These are phyloP conservation scores for Sterna hirundo DNA, from an alignment of 2,113 vertebrate species.

Conservation along the genomic window DNA sequence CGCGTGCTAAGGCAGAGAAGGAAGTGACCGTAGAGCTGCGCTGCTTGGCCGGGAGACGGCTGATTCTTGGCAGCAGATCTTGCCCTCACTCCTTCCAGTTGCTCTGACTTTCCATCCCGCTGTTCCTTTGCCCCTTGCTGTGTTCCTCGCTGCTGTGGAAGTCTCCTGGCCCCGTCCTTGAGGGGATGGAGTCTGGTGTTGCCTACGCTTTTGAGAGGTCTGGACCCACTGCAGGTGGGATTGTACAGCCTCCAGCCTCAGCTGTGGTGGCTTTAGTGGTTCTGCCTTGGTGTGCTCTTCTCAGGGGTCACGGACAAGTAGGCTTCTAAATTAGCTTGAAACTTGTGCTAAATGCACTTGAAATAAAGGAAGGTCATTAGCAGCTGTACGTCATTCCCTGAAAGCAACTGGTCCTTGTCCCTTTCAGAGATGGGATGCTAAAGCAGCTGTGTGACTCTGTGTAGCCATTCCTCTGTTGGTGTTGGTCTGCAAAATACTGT, in stretches of 20 bases:
- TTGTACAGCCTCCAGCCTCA: not conserved
- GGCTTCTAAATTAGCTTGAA: not conserved
- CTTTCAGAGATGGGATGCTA: not conserved
- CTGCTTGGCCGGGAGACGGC: not conserved
- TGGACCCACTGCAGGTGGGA: not conserved
- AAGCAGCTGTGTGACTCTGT: not conserved
- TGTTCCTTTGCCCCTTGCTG: not conserved
- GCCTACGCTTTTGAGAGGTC: not conserved
- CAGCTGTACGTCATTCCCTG: not conserved
- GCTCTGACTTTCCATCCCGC: not conserved
- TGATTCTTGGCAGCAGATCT: not conserved
- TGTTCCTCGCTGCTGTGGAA: not conserved
- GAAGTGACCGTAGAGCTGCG: not conserved
- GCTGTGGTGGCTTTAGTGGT: not conserved
- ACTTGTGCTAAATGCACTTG: not conserved
- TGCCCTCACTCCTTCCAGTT: not conserved
- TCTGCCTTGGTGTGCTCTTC: conserved; percentile 25
- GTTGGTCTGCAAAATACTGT: conserved; percentile 42
- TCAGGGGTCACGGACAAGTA: not conserved
- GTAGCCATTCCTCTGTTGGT: not conserved
- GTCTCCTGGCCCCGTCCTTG: not conserved
- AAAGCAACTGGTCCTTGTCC: not conserved
- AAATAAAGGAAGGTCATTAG: conserved; percentile 15
- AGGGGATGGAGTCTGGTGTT: not conserved
- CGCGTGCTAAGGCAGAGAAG: not conserved